A percentile compares a stretch with the other conserved stretches of the same genome.
These are phyloP conservation scores for Limonius californicus DNA, from an alignment of 1,140 invertebrate species.

Conservation along the genomic window DNA sequence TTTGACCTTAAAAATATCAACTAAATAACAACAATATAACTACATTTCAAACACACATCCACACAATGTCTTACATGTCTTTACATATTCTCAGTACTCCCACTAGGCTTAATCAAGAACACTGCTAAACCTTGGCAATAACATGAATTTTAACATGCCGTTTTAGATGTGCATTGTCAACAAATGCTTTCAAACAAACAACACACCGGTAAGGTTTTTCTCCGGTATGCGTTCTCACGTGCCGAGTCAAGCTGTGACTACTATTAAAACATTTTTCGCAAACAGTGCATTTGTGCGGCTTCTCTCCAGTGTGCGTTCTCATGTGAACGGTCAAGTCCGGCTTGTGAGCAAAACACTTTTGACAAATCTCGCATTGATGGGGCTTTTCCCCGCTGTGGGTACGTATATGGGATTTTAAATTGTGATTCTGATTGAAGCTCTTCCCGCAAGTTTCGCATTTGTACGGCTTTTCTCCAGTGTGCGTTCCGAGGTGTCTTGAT, in stretches of 20 bases:
- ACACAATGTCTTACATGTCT: too few species aligned
- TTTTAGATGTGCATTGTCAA: slow-evolving; percentile 8
- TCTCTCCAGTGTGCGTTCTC: slow-evolving; percentile 63
- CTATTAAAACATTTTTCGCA: slow-evolving; percentile 6
- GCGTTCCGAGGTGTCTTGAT: slow-evolving; percentile 63
- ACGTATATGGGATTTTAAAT: slow-evolving; percentile 56
- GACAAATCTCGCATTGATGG: slow-evolving; percentile 62
- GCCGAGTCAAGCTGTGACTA: neutral
- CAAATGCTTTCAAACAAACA: slow-evolving; percentile 51
- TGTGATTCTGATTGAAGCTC: slow-evolving; percentile 59
- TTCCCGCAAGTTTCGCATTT: slow-evolving; percentile 64
- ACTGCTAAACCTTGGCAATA: too few species aligned
- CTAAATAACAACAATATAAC: too few species aligned
- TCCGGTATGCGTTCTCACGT: neutral
- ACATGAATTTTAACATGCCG: neutral
- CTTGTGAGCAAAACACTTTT: slow-evolving; percentile 72
- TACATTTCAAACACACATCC: too few species aligned
- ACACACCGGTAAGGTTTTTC: slow-evolving; percentile 65
- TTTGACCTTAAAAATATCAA: too few species aligned
- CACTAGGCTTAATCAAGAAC: too few species aligned
- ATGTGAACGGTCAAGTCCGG: slow-evolving; percentile 73
- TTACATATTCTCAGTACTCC: too few species aligned
- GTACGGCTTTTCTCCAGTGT: slow-evolving; percentile 67
- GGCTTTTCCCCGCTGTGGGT: slow-evolving; percentile 61
- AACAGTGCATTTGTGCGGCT: neutral